A percentile compares a stretch with the other conserved stretches of the same genome.
Evolutionary conservation across 2,113 vertebrate species (phyloP).

Genomic region (Macquaria australasica): DNA sequence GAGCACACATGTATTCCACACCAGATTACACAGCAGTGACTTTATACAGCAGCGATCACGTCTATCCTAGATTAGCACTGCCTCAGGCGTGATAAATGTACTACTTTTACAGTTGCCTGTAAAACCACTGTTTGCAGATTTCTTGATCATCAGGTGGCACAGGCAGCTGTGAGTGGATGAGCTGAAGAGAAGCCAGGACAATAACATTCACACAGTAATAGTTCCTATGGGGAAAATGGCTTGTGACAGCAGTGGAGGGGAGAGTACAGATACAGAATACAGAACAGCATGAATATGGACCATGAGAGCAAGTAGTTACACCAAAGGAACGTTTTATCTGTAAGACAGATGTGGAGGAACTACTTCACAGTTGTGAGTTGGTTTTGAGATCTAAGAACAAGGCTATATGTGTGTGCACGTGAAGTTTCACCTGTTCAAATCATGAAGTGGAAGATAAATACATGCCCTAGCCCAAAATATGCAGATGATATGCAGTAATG

Average conservation of each 20-base stretch:
- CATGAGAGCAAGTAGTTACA: neutral
- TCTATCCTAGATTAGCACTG: conserved; percentile 24
- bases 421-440: neutral
- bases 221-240: conserved; percentile 59
- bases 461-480: neutral
- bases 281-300: conserved; percentile 4
- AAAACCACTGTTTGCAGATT: conserved; percentile 60
- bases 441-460: neutral
- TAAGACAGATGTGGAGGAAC: neutral
- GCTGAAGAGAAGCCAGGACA: conserved; percentile 66
- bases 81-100: conserved; percentile 50
- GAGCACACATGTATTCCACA: neutral
- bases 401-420: neutral
- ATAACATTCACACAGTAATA: conserved; percentile 69
- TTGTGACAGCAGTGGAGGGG: conserved; percentile 33
- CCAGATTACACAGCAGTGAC: no score
- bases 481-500: conserved; percentile 21
- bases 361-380: neutral
- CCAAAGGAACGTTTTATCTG: neutral
- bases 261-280: conserved; percentile 39
- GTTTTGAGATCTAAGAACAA: conserved; percentile 16
- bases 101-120: conserved; percentile 55
- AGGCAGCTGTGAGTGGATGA: conserved; percentile 67
- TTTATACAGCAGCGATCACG: conserved; percentile 1
- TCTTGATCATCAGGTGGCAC: conserved; percentile 62